Base-by-base conservation (phyloP, 2,888 invertebrate genomes). In the Ischnura elegans region DNA sequence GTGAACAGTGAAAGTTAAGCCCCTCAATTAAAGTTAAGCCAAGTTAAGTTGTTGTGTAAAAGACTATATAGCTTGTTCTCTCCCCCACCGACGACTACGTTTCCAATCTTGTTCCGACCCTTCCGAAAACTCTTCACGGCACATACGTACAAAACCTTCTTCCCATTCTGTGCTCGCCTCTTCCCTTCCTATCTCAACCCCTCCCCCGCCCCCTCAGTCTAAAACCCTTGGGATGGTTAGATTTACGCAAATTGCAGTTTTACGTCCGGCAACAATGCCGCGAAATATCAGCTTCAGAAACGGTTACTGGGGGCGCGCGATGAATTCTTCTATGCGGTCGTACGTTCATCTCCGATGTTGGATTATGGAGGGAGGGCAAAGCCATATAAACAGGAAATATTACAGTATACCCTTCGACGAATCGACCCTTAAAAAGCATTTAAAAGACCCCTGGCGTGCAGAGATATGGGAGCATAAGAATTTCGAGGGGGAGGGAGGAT, bases 161-260 rank as follows among this genome's bases (percentile, higher is more conserved):
- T 10, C 19, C 42, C 51, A 13, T 29, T 55, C 55, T 5, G 61
- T 55, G 21, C 87, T 8, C 21, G 16, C 46, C 51, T 19, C 2
- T n/a, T n/a, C n/a, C n/a, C n/a, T n/a, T n/a, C n/a, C n/a, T 3
- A n/a, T n/a, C 29, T 42, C 51, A 36, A 29, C 36, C 87, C 86
- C 10, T 19, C 43, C 45, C 86, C 45, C 25, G 8, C 86, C 25
- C 8, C n/a, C 86, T 25, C 6, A 19, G 51, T 51, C 51, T 51
- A 2, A 51, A 51, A 45, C 46, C 46, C 86, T n/a, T 36, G n/a
- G 36, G 76, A 36, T 29, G 76, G 29, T 76, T 76, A 76, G 76
- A 76, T 76, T 76, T 76, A 76, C 76, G 76, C 76, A 29, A 76
- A 76, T 76, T 76, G 76, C 76, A 76, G 36, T 76, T 76, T 76